These are phyloP conservation scores for Blera fallax DNA, from an alignment of 2,888 invertebrate species.

Conservation along the genomic window DNA sequence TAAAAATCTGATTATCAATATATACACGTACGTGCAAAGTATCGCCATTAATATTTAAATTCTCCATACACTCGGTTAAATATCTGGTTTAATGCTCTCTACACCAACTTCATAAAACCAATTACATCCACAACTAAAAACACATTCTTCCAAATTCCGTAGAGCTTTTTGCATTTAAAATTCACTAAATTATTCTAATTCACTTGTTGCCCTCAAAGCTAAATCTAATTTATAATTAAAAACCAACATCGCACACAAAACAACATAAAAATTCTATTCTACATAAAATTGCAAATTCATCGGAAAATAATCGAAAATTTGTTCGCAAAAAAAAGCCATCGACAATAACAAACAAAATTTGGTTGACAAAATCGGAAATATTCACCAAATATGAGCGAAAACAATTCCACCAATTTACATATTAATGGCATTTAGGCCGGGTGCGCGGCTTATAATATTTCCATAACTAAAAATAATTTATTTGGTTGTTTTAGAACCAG, in stretches of 20 bases:
- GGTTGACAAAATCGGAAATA: conserved; percentile 21
- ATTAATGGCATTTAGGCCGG: conserved; percentile 43
- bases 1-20: too few species aligned
- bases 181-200: conserved; percentile 52
- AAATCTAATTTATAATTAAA: conserved; percentile 53
- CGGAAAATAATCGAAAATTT: conserved; percentile 49
- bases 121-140: conserved; percentile 17
- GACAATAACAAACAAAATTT: background rate
- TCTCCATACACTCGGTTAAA: background rate
- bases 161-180: background rate
- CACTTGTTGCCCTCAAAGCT: conserved; percentile 48
- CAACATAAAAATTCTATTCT: background rate
- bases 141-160: background rate
- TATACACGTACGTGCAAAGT: too few species aligned
- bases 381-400: conserved; percentile 9
- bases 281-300: conserved; percentile 47
- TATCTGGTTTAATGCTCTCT: background rate
- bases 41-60: background rate
- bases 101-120: background rate
- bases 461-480: conserved; percentile 35
- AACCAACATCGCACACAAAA: conserved; percentile 2
- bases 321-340: background rate
- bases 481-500: conserved; percentile 28
- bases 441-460: conserved; percentile 13
- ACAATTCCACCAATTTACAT: conserved; percentile 54